These are phyloP conservation scores for Melolontha melolontha DNA, from an alignment of 2,888 invertebrate species.

Conservation along the genomic window DNA sequence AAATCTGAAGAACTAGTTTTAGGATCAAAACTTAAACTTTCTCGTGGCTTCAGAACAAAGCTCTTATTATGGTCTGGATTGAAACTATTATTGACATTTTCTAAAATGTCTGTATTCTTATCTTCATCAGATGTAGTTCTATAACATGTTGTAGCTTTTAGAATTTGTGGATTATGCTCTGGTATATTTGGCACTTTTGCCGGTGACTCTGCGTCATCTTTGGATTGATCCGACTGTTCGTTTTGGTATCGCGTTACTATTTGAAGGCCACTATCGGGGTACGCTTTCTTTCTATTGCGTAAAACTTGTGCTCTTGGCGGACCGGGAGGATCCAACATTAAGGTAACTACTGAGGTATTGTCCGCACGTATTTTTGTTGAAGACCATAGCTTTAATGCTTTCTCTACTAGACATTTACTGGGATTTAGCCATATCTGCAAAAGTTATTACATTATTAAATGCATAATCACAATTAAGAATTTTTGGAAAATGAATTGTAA, in stretches of 20 bases:
- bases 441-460: background rate
- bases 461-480: no score
- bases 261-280: slow-evolving; percentile 58
- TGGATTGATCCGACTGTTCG: slow-evolving; percentile 1
- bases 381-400: slow-evolving; percentile 86
- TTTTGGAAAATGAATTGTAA: no score
- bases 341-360: slow-evolving; percentile 93
- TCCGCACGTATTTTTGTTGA: slow-evolving; percentile 91
- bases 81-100: background rate
- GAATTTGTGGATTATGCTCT: slow-evolving; percentile 21
- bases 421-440: slow-evolving; percentile 83
- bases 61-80: slow-evolving; percentile 39
- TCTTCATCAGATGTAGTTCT: background rate
- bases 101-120: background rate
- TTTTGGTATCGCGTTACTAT: slow-evolving; percentile 59
- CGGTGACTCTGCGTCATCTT: background rate
- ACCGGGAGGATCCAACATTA: slow-evolving; percentile 92
- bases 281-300: slow-evolving; percentile 57
- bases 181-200: slow-evolving; percentile 3
- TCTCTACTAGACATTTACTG: slow-evolving; percentile 88
- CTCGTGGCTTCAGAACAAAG: slow-evolving; percentile 56
- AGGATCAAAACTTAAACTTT: slow-evolving; percentile 59
- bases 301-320: slow-evolving; percentile 78
- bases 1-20: background rate
- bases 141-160: slow-evolving; percentile 22